Base-by-base conservation (phyloP, 2,113 vertebrate genomes). In the Podiceps cristatus region DNA sequence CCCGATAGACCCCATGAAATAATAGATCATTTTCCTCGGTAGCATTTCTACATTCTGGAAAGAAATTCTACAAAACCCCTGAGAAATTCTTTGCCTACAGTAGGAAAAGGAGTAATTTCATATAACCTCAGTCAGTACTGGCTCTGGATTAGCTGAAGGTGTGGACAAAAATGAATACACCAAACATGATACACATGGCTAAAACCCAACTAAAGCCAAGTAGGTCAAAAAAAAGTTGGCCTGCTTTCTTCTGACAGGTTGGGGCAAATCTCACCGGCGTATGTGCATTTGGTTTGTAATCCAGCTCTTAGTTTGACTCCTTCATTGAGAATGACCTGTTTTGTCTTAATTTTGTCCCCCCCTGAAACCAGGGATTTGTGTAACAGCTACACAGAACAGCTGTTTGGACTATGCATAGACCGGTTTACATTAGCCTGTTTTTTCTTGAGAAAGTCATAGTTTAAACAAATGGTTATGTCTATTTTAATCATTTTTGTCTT, bases 391-490 rank as follows among this genome's bases (percentile, higher is more conserved):
- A 96, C 75, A 86, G 96, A 98, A 92, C 98, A 98, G 98, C 98
- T 98, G 98, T 95, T 96, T 89, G 83, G 95, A 97, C 95, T 95
- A 97, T 90, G 92, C 93, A 92, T 63, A 93, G 94, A 78, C 96
- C 92, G 96, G 98, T 98, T 98, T 98, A 98, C 97, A 98, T 98
- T 98, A 98, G 88, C 86, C 95, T 96, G 97, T 56, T 96, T 98
- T 98, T 98, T 98, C 98, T 98, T 96, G 96, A 98, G 98, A 98
- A 98, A 98, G 98, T 98, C 98, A 98, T 97, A 97, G 98, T 98
- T 98, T 98, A 98, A 98, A 98, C 98, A 98, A 98, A 98, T 98
- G 98, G 98, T 98, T 98, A 98, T 98, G 98, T 98, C 98, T 98
- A 98, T 98, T 98, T 98, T 98, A 98, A 98, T 98, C 74, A 98